Evolutionary conservation across 2,797 vertebrate genomes (phyloP).

Genomic region (Xyrichtys novacula): DNA sequence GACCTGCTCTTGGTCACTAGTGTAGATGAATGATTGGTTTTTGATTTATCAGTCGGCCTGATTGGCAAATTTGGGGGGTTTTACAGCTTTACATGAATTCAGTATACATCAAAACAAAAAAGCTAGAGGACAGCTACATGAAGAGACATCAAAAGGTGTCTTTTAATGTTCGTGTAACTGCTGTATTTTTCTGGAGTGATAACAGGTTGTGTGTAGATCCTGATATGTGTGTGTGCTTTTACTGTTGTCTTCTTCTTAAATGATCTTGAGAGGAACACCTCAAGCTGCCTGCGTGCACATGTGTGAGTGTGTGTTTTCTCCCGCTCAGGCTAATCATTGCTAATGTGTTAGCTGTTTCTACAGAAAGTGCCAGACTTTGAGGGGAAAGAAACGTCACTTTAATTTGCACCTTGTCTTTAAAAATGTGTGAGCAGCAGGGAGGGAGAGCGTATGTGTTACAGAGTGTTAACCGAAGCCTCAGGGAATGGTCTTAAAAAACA

Average conservation of each 20-base stretch:
- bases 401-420: conserved; percentile 76
- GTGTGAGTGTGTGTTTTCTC: conserved; percentile 40
- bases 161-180: too few relatives aligned
- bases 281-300: conserved; percentile 16
- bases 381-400: conserved; percentile 50
- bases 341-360: conserved; percentile 75
- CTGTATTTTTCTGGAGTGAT: background rate
- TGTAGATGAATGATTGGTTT: too few relatives aligned
- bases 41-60: too few relatives aligned
- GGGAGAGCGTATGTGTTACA: conserved; percentile 41
- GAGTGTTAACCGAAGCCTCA: conserved; percentile 47
- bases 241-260: conserved; percentile 2
- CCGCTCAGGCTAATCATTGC: conserved; percentile 69
- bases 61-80: too few relatives aligned
- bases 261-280: conserved; percentile 13
- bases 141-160: too few relatives aligned
- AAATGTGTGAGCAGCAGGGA: conserved; percentile 62
- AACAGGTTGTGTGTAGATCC: background rate
- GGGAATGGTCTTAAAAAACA: conserved; percentile 34
- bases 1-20: too few relatives aligned
- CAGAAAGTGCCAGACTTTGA: conserved; percentile 73
- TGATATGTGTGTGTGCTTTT: background rate
- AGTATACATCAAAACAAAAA: too few relatives aligned
- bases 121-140: background rate
- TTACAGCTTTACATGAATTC: too few relatives aligned